phyloP scores from a whole-genome alignment of 2,113 vertebrate genomes.

The Accipiter cooperii region DNA sequence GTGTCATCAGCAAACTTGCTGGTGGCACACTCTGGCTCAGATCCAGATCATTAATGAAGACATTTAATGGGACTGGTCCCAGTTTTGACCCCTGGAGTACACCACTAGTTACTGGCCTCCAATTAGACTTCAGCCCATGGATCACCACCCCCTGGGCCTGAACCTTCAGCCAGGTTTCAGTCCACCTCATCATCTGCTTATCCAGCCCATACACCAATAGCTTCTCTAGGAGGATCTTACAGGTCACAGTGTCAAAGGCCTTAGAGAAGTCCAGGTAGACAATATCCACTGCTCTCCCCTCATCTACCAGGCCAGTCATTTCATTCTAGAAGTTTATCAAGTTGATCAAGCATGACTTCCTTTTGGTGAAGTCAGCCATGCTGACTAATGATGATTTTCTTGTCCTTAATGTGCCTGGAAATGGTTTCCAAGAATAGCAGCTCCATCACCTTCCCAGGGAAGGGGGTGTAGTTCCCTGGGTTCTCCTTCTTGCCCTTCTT shows the following conservation, averaged over 20 bases:
- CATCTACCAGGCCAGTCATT: neutral
- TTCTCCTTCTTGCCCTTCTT: neutral
- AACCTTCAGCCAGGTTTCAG: neutral
- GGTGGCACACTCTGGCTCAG: neutral
- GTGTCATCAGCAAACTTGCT: neutral
- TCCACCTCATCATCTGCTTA: neutral
- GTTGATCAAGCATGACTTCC: neutral
- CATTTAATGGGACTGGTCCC: neutral
- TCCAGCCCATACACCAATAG: neutral
- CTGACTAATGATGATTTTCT: neutral
- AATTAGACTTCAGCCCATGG: neutral
- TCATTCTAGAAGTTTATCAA: neutral
- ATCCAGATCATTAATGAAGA: neutral
- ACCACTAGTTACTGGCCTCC: neutral
- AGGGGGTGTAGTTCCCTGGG: neutral
- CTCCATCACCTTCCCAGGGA: neutral
- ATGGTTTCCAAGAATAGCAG: neutral
- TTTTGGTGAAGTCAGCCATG: neutral
- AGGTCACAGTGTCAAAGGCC: neutral
- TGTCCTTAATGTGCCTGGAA: neutral
- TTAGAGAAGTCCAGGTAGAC: neutral
- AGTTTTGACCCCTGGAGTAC: neutral
- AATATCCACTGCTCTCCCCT: neutral
- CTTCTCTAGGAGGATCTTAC: neutral
- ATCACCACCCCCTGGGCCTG: neutral